phyloP scores from a whole-genome alignment of 2,888 invertebrate species.

The Plutella xylostella region DNA sequence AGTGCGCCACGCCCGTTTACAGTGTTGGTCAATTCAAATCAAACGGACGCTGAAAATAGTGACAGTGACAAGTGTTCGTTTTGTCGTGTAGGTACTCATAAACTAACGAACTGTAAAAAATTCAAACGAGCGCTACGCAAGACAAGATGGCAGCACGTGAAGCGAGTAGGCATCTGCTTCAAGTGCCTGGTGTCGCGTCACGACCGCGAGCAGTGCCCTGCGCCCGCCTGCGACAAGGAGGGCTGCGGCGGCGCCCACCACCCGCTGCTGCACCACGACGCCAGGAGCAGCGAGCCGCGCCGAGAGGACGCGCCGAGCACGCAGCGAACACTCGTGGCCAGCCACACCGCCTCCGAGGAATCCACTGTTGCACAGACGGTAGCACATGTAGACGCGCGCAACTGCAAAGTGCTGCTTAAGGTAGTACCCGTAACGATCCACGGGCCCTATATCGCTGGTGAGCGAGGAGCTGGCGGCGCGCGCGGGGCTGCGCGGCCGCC shows the following conservation, averaged over 20 bases:
- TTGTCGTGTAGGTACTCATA: slow-evolving; percentile 14
- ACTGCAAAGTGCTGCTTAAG: too few species aligned
- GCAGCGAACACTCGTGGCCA: too few species aligned
- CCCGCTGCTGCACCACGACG: slow-evolving; percentile 8
- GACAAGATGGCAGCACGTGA: slow-evolving; percentile 15
- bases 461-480: slow-evolving; percentile 10
- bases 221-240: slow-evolving; percentile 18
- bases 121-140: slow-evolving; percentile 18
- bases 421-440: too few species aligned
- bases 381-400: too few species aligned
- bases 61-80: slow-evolving; percentile 11
- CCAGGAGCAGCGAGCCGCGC: background rate
- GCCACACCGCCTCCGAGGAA: too few species aligned
- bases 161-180: slow-evolving; percentile 15
- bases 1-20: too few species aligned
- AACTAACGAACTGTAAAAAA: slow-evolving; percentile 15
- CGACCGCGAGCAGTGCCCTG: slow-evolving; percentile 15
- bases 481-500: background rate
- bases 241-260: slow-evolving; percentile 12
- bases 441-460: slow-evolving; percentile 15
- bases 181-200: slow-evolving; percentile 18
- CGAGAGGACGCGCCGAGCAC: too few species aligned
- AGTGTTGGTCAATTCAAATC: too few species aligned
- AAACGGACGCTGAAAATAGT: background rate
- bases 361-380: too few species aligned